phyloP scores from a whole-genome alignment of 1,140 invertebrate species.

The Andricus grossulariae region DNA sequence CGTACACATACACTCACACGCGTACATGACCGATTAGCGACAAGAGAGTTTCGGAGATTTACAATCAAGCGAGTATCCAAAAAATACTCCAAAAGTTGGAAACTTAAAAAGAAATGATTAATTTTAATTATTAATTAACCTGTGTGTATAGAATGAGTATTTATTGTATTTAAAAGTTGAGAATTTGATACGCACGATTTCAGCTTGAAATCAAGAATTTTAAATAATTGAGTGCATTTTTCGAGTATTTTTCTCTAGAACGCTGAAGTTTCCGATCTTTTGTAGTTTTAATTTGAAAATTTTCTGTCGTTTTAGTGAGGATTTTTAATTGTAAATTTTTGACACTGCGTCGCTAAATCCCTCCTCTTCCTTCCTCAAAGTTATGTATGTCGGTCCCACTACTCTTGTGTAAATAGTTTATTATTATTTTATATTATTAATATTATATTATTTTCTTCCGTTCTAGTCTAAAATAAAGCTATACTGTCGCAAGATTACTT shows the following conservation, averaged over 20 bases:
- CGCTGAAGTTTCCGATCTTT: neutral
- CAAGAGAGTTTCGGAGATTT: conserved; percentile 4
- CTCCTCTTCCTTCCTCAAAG: conserved; percentile 51
- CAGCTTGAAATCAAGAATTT: neutral
- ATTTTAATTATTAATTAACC: neutral
- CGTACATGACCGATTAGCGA: conserved; percentile 40
- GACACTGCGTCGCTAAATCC: conserved; percentile 39
- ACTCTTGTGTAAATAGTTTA: conserved; percentile 71
- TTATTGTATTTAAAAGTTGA: neutral
- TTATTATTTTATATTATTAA: conserved; percentile 68
- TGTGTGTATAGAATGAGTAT: neutral
- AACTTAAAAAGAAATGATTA: neutral
- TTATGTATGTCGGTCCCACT: conserved; percentile 68
- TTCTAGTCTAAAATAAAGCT: conserved; percentile 75
- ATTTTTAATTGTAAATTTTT: conserved; percentile 27
- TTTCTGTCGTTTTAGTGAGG: neutral
- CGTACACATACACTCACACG: conserved; percentile 51
- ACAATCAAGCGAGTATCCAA: neutral
- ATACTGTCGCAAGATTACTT: conserved; percentile 70
- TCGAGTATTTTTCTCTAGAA: neutral
- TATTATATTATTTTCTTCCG: conserved; percentile 70
- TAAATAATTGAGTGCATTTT: conserved; percentile 4
- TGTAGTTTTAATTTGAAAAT: neutral
- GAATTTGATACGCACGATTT: neutral
- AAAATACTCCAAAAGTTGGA: conserved; percentile 1